Conservation (phyloP, 2,888 invertebrate species). For the Diogma glabrata region DNA sequence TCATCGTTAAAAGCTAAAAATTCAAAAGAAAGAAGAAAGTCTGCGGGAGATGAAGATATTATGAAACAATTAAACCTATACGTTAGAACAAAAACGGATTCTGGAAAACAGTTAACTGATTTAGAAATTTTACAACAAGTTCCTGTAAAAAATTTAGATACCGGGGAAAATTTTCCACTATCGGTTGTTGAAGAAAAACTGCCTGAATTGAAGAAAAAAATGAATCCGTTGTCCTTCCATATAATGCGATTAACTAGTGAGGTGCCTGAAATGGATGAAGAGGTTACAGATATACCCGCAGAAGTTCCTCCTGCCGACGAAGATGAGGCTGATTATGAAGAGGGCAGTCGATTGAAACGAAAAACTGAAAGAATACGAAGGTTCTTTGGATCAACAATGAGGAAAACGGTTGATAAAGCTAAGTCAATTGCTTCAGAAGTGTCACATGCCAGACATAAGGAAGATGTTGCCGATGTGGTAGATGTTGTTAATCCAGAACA, state of each 20-base stretch:
- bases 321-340: slow-evolving; percentile 37
- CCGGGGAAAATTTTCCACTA: slow-evolving; percentile 83
- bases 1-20: slow-evolving; percentile 25
- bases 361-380: slow-evolving; percentile 55
- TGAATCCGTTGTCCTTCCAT: slow-evolving; percentile 89
- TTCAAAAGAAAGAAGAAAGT: slow-evolving; percentile 56
- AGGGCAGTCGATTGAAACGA: slow-evolving; percentile 36
- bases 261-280: slow-evolving; percentile 67
- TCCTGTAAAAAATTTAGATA: slow-evolving; percentile 69
- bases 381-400: slow-evolving; percentile 79
- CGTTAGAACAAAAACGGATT: slow-evolving; percentile 71
- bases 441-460: slow-evolving; percentile 76
- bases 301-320: slow-evolving; percentile 34
- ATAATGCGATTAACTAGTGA: slow-evolving; percentile 82
- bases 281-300: slow-evolving; percentile 33
- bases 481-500: slow-evolving; percentile 71
- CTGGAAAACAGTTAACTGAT: slow-evolving; percentile 77
- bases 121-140: slow-evolving; percentile 90
- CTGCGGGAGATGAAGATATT: slow-evolving; percentile 70
- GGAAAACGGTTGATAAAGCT: slow-evolving; percentile 83
- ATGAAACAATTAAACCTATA: slow-evolving; percentile 57
- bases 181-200: slow-evolving; percentile 55
- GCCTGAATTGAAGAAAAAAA: slow-evolving; percentile 57
- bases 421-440: slow-evolving; percentile 82
- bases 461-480: slow-evolving; percentile 72